Evolutionary conservation across 2,113 vertebrate genomes (phyloP).

Genomic region (Varanus komodoensis): DNA sequence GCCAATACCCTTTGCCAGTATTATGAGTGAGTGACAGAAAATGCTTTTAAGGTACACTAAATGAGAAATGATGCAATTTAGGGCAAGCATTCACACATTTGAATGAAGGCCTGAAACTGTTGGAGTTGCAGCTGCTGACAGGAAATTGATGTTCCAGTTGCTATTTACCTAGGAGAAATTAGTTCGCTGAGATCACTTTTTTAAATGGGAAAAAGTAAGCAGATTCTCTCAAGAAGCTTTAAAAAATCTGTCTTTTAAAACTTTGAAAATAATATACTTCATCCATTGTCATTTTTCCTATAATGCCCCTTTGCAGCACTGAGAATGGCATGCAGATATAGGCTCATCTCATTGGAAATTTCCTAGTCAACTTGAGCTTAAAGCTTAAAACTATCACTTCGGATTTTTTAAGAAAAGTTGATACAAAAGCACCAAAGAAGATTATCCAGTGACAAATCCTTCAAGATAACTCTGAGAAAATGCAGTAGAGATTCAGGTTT

Average conservation of each 20-base stretch:
- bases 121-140: conserved; percentile 61
- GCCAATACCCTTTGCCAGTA: conserved; percentile 41
- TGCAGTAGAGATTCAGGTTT: not conserved
- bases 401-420: not conserved
- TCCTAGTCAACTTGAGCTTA: conserved; percentile 18
- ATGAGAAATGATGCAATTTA: conserved; percentile 73
- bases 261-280: not conserved
- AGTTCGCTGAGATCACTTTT: conserved; percentile 64
- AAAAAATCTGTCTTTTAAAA: conserved; percentile 18
- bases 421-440: not conserved
- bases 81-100: conserved; percentile 70
- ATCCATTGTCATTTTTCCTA: not conserved
- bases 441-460: conserved; percentile 25
- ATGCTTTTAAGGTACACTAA: conserved; percentile 68
- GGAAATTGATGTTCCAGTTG: conserved; percentile 75
- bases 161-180: conserved; percentile 78
- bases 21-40: conserved; percentile 45
- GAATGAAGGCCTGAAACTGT: conserved; percentile 72
- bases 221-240: conserved; percentile 39
- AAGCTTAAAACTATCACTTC: not conserved
- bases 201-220: conserved; percentile 58
- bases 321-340: conserved; percentile 10
- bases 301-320: not conserved
- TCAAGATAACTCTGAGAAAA: not conserved
- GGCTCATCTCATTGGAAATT: conserved; percentile 1